Conservation (phyloP, 2,797 vertebrate species). For the Spheniscus humboldti region DNA sequence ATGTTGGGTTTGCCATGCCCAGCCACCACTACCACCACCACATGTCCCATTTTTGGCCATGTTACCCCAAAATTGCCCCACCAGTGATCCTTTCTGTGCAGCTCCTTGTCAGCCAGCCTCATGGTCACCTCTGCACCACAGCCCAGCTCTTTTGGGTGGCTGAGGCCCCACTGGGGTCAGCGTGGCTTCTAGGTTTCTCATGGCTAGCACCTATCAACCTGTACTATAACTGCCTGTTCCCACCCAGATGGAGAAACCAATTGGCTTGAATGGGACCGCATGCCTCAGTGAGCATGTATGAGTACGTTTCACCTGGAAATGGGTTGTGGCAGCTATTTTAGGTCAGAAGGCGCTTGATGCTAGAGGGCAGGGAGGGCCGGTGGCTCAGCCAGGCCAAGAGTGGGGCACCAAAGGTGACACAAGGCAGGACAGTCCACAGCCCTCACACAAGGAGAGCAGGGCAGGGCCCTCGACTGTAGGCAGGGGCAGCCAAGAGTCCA, state of each 20-base stretch:
- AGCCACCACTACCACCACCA: neutral
- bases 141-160: fast-evolving
- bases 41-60: neutral
- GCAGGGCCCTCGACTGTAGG: neutral
- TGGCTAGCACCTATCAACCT: neutral
- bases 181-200: neutral
- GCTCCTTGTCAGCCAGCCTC: neutral
- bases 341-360: neutral
- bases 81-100: neutral
- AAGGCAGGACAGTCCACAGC: neutral
- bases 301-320: neutral
- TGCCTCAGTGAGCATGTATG: neutral
- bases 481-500: neutral
- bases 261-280: neutral
- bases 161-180: neutral
- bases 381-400: neutral
- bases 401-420: neutral
- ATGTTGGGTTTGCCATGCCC: neutral
- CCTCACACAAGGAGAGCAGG: neutral
- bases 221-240: neutral
- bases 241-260: neutral
- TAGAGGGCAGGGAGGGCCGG: neutral
- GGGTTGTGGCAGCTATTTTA: neutral
- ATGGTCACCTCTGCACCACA: neutral
- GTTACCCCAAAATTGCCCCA: neutral